Evolutionary conservation across 2,797 vertebrate species (phyloP).

Genomic region (Gymnothorax reevesii): DNA sequence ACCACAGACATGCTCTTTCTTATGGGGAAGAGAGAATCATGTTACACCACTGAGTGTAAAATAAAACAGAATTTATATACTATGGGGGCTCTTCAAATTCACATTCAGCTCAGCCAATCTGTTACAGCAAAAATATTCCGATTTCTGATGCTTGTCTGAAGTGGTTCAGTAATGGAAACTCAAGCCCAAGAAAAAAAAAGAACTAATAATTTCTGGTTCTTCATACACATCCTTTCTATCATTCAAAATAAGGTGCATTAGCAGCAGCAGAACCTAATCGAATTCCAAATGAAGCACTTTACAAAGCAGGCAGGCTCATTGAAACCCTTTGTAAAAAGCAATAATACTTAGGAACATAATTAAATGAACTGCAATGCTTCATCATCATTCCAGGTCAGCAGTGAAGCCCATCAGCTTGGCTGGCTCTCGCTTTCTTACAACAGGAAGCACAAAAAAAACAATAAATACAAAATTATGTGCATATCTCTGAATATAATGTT

Average conservation of each 20-base stretch:
- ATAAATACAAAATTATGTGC: too few relatives aligned
- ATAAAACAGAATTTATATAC: too few relatives aligned
- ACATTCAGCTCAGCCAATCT: not conserved
- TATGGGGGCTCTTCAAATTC: too few relatives aligned
- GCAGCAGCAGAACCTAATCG: not conserved
- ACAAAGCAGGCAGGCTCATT: not conserved
- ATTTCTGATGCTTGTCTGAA: not conserved
- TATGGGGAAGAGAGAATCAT: not conserved
- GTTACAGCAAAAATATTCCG: not conserved
- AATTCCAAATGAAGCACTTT: not conserved
- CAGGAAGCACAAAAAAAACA: not conserved
- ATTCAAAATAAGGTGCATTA: not conserved
- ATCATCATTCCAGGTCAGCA: not conserved
- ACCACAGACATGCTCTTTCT: not conserved
- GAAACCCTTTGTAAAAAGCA: not conserved
- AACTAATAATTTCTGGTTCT: not conserved
- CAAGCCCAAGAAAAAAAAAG: not conserved
- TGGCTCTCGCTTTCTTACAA: not conserved
- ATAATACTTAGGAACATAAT: not conserved
- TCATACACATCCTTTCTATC: not conserved
- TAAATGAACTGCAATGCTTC: not conserved
- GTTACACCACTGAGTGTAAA: not conserved
- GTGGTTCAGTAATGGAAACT: not conserved
- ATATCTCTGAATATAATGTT: not conserved
- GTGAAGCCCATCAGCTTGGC: not conserved